phyloP scores from a whole-genome alignment of 2,797 vertebrate species.

The Cyclopterus lumpus region DNA sequence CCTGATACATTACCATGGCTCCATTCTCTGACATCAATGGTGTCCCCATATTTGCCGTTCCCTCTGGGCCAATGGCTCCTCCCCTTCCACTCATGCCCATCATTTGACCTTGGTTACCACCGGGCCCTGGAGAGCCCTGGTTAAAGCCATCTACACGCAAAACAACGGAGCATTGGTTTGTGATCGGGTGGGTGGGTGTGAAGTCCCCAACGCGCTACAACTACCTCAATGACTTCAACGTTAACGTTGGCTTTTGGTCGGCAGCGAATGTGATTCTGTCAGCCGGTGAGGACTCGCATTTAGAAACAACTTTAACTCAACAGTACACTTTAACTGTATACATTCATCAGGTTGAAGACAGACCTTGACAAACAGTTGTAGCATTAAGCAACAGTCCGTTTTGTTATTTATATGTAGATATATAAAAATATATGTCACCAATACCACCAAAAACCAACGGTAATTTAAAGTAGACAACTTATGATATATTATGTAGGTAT shows the following conservation, averaged over 20 bases:
- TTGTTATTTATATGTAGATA: background rate
- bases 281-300: background rate
- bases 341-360: background rate
- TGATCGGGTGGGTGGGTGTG: conserved; percentile 9
- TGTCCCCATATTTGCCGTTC: conserved; percentile 91
- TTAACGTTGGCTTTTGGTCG: conserved; percentile 63
- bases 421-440: background rate
- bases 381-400: background rate
- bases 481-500: background rate
- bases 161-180: conserved; percentile 64
- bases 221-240: conserved; percentile 65
- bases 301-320: background rate
- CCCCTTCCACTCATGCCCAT: conserved; percentile 95
- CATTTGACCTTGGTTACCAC: conserved; percentile 95
- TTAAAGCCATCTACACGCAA: conserved; percentile 94
- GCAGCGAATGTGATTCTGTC: background rate
- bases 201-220: background rate
- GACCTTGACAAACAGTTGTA: background rate
- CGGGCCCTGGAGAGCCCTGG: conserved; percentile 89
- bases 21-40: conserved; percentile 95
- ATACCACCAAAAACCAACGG: conserved; percentile 63
- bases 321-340: background rate
- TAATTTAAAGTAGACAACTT: conserved; percentile 11
- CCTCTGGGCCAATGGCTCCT: conserved; percentile 92
- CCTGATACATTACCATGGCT: conserved; percentile 94